phyloP scores from a whole-genome alignment of 2,797 vertebrate genomes.

The Clarias fuscus region DNA sequence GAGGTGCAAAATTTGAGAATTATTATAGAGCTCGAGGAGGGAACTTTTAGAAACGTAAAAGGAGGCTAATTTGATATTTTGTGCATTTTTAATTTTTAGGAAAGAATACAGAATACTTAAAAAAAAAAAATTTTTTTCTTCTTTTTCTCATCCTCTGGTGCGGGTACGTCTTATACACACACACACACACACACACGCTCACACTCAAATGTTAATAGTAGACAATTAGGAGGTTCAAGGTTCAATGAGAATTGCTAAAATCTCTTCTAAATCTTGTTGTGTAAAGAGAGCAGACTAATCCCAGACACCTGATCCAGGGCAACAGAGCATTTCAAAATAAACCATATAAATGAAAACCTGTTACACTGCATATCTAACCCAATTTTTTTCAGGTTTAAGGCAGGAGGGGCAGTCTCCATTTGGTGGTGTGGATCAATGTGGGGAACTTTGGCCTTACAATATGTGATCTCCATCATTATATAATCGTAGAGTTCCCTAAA shows the following conservation, averaged over 20 bases:
- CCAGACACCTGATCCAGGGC: conserved; percentile 35
- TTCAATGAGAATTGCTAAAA: background rate
- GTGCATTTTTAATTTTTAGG: too few species aligned
- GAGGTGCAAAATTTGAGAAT: too few species aligned
- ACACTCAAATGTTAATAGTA: background rate
- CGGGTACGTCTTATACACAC: too few species aligned
- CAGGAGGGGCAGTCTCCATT: conserved; percentile 47
- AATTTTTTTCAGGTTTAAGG: conserved; percentile 29
- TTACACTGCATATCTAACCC: conserved; percentile 30
- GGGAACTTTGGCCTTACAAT: conserved; percentile 42
- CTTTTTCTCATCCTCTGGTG: too few species aligned
- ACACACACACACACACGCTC: too few species aligned
- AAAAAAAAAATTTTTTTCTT: too few species aligned
- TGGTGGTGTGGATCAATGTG: conserved; percentile 43
- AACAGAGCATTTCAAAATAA: conserved; percentile 43
- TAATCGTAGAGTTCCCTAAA: conserved; percentile 50
- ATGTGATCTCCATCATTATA: conserved; percentile 50
- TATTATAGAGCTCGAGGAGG: too few species aligned
- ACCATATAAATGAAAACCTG: conserved; percentile 27
- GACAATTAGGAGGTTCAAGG: too few species aligned
- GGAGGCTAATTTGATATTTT: too few species aligned
- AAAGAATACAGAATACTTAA: too few species aligned
- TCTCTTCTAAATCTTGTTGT: background rate
- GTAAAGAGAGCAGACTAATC: background rate
- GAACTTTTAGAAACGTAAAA: too few species aligned